Evolutionary conservation across 1,140 invertebrate genomes (phyloP).

Genomic region (Caenorhabditis brenneri): DNA sequence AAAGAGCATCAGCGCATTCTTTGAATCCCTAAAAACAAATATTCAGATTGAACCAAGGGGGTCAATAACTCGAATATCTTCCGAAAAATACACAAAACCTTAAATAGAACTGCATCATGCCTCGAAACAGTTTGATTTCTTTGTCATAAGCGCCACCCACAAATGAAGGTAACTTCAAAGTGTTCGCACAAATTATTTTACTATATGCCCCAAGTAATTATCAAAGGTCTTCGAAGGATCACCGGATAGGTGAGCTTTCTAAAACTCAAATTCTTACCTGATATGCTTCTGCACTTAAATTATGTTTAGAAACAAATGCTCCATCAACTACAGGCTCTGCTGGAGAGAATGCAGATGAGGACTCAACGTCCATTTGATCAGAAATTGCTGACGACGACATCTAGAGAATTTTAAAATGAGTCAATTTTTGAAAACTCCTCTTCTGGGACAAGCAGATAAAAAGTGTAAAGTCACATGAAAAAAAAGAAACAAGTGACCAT

Average conservation of each 20-base stretch:
- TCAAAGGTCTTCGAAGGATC: too few relatives aligned
- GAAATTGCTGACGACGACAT: conserved; percentile 7
- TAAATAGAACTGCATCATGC: too few relatives aligned
- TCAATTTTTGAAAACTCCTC: background rate
- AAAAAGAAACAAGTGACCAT: background rate
- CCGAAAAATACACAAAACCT: too few relatives aligned
- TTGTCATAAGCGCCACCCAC: too few relatives aligned
- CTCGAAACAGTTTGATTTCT: too few relatives aligned
- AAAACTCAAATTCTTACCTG: conserved; percentile 55
- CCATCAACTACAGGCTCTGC: conserved; percentile 59
- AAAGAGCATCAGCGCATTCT: conserved; percentile 65
- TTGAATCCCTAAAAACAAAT: conserved; percentile 61
- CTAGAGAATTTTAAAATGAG: background rate
- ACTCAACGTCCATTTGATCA: conserved; percentile 49
- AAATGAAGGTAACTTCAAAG: too few relatives aligned
- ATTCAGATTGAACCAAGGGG: too few relatives aligned
- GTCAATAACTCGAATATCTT: too few relatives aligned
- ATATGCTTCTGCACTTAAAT: conserved; percentile 65
- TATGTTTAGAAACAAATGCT: conserved; percentile 65
- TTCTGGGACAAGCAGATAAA: background rate
- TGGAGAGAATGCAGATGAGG: conserved; percentile 50
- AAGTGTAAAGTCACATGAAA: conserved; percentile 1
- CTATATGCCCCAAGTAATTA: too few relatives aligned
- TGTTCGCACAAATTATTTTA: too few relatives aligned
- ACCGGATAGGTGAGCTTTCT: too few relatives aligned